Evolutionary conservation across 2,113 vertebrate species (phyloP).

Genomic region (Hippocampus guttulatus): DNA sequence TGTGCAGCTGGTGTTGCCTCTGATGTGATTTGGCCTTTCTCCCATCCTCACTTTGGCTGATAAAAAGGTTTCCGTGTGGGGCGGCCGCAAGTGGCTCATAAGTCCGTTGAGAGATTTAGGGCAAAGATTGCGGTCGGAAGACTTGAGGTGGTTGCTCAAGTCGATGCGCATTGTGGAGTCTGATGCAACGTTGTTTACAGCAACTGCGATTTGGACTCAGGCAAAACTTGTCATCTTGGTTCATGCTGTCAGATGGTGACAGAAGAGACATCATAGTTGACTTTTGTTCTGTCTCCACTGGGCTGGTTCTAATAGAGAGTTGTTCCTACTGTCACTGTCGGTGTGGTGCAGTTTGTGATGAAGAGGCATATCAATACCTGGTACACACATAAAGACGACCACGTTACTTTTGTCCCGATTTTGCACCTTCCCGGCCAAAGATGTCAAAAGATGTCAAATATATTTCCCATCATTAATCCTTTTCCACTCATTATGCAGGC

Average conservation of each 20-base stretch:
- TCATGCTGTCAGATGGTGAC: background rate
- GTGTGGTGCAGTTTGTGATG: slow-evolving; percentile 32
- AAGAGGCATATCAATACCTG: slow-evolving; percentile 17
- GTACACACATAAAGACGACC: slow-evolving; percentile 3
- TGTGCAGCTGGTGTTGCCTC: slow-evolving; percentile 62
- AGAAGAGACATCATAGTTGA: background rate
- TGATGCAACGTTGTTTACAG: slow-evolving; percentile 15
- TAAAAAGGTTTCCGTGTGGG: slow-evolving; percentile 51
- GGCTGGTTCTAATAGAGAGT: slow-evolving; percentile 21
- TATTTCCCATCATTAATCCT: too few relatives aligned
- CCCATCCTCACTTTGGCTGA: slow-evolving; percentile 61
- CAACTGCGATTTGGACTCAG: background rate
- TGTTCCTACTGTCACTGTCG: background rate
- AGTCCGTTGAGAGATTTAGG: slow-evolving; percentile 41
- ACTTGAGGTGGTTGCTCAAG: slow-evolving; percentile 2
- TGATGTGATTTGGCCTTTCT: slow-evolving; percentile 71
- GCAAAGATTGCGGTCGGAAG: slow-evolving; percentile 18
- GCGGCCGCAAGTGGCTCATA: slow-evolving; percentile 30
- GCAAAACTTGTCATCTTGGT: background rate
- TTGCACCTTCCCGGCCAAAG: too few relatives aligned
- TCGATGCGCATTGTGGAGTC: slow-evolving; percentile 6
- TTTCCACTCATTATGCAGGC: too few relatives aligned
- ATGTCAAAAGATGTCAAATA: too few relatives aligned
- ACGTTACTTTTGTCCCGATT: background rate
- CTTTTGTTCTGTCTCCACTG: slow-evolving; percentile 10